These are phyloP conservation scores for Drosophila mauritiana DNA, from an alignment of 1,140 invertebrate species.

Conservation along the genomic window DNA sequence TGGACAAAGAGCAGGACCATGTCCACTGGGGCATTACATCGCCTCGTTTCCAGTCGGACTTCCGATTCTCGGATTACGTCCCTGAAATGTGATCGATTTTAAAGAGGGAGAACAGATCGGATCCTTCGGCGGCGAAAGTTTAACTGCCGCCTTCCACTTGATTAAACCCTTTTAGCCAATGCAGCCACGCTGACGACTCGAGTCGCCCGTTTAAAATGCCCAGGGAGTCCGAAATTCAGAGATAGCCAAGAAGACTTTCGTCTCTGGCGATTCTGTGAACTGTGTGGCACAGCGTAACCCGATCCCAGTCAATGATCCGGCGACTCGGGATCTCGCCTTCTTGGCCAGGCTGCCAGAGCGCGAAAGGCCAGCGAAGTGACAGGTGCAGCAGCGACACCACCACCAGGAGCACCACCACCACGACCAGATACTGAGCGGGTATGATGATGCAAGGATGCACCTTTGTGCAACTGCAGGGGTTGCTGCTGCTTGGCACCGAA, in stretches of 20 bases:
- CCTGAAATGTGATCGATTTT: constrained; percentile 66
- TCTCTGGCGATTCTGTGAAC: constrained; percentile 60
- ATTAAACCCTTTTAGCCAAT: constrained; percentile 71
- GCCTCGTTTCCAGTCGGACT: constrained; percentile 67
- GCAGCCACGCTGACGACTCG: constrained; percentile 53
- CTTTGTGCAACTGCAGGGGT: constrained; percentile 71
- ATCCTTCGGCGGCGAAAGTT: constrained; percentile 38
- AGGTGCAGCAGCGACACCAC: constrained; percentile 58
- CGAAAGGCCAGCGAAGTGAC: constrained; percentile 67
- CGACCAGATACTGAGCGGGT: neutral
- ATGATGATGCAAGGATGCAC: constrained; percentile 73
- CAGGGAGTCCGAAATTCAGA: too few relatives aligned
- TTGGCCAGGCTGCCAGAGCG: constrained; percentile 26
- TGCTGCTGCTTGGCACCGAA: constrained; percentile 27
- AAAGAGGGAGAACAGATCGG: neutral
- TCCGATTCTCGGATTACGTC: constrained; percentile 68
- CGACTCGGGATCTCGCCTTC: constrained; percentile 59
- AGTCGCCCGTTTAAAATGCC: constrained; percentile 18
- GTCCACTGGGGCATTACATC: constrained; percentile 73
- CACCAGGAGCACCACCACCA: constrained; percentile 14
- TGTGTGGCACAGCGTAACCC: constrained; percentile 54
- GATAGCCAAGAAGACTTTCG: neutral
- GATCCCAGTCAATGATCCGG: constrained; percentile 75
- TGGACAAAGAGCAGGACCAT: constrained; percentile 11
- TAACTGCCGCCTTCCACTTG: constrained; percentile 80